A percentile compares a stretch with the other conserved stretches of the same genome.
Evolutionary conservation across 1,140 invertebrate species (phyloP).

Genomic region (Bombus confusus): DNA sequence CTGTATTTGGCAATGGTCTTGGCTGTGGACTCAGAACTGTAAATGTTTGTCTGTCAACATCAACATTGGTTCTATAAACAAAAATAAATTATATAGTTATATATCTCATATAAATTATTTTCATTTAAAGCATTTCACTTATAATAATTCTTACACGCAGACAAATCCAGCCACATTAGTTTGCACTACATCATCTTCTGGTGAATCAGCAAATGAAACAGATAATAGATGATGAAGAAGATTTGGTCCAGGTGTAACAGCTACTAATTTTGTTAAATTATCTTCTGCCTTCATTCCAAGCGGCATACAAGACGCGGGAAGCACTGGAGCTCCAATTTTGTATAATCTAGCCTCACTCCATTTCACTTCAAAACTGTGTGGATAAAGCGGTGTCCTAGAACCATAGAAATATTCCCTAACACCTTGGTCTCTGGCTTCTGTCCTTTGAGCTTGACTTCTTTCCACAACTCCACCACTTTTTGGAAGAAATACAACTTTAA

Average conservation of each 20-base stretch:
- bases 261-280: slow-evolving; percentile 94
- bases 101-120: too few species aligned
- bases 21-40: slow-evolving; percentile 97
- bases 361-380: slow-evolving; percentile 95
- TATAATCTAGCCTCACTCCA: slow-evolving; percentile 94
- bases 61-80: slow-evolving; percentile 92
- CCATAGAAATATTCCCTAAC: slow-evolving; percentile 98
- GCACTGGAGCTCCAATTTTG: slow-evolving; percentile 96
- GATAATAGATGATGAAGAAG: slow-evolving; percentile 95
- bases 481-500: slow-evolving; percentile 95
- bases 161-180: slow-evolving; percentile 96
- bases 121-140: too few species aligned
- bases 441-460: slow-evolving; percentile 87
- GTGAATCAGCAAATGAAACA: slow-evolving; percentile 91
- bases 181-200: slow-evolving; percentile 90
- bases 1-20: slow-evolving; percentile 92
- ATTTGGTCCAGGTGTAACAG: slow-evolving; percentile 88
- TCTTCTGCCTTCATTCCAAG: slow-evolving; percentile 97
- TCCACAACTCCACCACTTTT: slow-evolving; percentile 99
- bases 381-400: slow-evolving; percentile 91
- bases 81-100: background rate
- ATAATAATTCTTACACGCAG: slow-evolving; percentile 87
- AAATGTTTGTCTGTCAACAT: slow-evolving; percentile 92
- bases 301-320: slow-evolving; percentile 97
- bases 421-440: slow-evolving; percentile 90